These are phyloP conservation scores for Scrobipalpa atriplicella DNA, from an alignment of 2,888 invertebrate species.

Conservation along the genomic window DNA sequence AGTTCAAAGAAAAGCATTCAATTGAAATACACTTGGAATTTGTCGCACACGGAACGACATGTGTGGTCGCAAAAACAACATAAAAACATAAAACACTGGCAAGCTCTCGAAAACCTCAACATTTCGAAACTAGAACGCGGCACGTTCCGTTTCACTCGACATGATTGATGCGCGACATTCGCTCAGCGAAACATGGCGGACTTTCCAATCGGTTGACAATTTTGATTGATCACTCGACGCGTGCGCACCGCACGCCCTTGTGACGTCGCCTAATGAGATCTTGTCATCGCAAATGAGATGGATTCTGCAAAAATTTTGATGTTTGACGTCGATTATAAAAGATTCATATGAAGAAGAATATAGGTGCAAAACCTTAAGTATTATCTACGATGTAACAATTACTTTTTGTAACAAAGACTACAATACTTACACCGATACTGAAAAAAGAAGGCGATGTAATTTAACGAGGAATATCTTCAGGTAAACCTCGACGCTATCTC, in stretches of 20 bases:
- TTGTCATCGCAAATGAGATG: slow-evolving; percentile 44
- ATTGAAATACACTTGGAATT: slow-evolving; percentile 1
- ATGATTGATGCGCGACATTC: slow-evolving; percentile 74
- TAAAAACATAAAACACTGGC: background rate
- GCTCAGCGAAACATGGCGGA: slow-evolving; percentile 63
- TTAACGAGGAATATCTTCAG: slow-evolving; percentile 7
- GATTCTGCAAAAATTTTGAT: slow-evolving; percentile 35
- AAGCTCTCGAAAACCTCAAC: slow-evolving; percentile 24
- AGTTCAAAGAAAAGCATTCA: background rate
- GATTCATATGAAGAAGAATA: background rate
- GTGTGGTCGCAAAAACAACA: slow-evolving; percentile 16
- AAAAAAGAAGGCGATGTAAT: background rate
- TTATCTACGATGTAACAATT: background rate
- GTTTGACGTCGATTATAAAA: slow-evolving; percentile 17
- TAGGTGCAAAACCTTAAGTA: too few species aligned
- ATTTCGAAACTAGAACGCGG: slow-evolving; percentile 28
- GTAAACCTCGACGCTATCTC: slow-evolving; percentile 9
- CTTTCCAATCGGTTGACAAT: slow-evolving; percentile 79
- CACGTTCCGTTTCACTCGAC: slow-evolving; percentile 48
- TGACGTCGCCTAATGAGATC: slow-evolving; percentile 56
- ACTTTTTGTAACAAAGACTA: background rate
- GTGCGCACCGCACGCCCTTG: slow-evolving; percentile 53
- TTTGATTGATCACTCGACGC: slow-evolving; percentile 71
- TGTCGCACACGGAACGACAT: background rate
- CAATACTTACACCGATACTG: background rate